phyloP scores from a whole-genome alignment of 2,113 vertebrate genomes.

The Crypturellus undulatus region DNA sequence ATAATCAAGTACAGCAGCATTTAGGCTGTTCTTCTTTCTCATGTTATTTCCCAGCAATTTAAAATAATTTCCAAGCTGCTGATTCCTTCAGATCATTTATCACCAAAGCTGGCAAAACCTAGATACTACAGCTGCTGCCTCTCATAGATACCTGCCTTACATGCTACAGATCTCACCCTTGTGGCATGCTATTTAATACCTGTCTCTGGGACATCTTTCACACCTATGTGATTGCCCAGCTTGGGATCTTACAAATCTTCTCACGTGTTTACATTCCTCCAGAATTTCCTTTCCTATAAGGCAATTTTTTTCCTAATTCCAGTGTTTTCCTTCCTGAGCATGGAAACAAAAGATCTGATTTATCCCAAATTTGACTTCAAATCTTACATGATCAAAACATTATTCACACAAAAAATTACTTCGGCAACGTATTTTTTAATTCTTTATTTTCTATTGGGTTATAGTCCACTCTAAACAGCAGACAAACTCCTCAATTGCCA shows the following conservation, averaged over 20 bases:
- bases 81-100: background rate
- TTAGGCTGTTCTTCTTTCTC: background rate
- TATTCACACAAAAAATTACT: background rate
- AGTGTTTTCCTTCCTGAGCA: background rate
- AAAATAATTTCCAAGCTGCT: background rate
- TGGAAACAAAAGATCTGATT: background rate
- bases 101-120: background rate
- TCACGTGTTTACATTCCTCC: background rate
- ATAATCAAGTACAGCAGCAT: background rate
- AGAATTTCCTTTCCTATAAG: background rate
- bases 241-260: background rate
- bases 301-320: background rate
- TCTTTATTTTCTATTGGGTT: constrained; percentile 15
- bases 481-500: background rate
- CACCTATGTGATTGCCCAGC: accelerated
- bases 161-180: background rate
- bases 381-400: background rate
- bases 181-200: background rate
- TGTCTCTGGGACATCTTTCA: background rate
- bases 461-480: background rate
- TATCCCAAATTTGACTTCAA: background rate
- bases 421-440: background rate
- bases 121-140: background rate
- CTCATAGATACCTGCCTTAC: background rate
- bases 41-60: background rate